These are phyloP conservation scores for Parnassius apollo DNA, from an alignment of 2,888 invertebrate genomes.

Conservation along the genomic window DNA sequence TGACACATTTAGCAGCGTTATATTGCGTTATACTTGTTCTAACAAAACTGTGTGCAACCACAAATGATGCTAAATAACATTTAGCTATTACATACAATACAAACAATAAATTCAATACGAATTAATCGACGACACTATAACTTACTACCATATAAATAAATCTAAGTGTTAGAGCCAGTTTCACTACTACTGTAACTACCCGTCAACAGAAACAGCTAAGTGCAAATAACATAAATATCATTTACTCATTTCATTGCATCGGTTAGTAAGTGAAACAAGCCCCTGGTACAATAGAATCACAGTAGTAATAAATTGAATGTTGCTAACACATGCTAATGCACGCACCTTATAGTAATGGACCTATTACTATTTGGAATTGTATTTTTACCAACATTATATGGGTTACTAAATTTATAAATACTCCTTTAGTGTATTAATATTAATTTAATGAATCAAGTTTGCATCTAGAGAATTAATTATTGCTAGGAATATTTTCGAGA, in stretches of 20 bases:
- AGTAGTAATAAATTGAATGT: conserved; percentile 27
- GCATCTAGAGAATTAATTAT: too few species aligned
- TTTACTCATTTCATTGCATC: neutral
- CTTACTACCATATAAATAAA: conserved; percentile 24
- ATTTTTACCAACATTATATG: neutral
- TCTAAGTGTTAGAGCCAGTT: conserved; percentile 20
- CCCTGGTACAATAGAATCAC: conserved; percentile 27
- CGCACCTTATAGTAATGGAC: conserved; percentile 21
- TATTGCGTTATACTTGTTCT: conserved; percentile 5
- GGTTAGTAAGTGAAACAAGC: conserved; percentile 14
- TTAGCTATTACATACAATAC: conserved; percentile 11
- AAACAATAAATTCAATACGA: conserved; percentile 11
- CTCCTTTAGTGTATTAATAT: neutral
- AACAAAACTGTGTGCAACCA: conserved; percentile 3
- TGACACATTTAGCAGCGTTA: conserved; percentile 3
- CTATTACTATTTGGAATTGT: conserved; percentile 1
- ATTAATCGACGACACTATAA: conserved; percentile 14
- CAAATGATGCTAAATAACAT: neutral
- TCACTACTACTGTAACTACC: conserved; percentile 2
- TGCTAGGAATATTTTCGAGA: too few species aligned
- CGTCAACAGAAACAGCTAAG: neutral
- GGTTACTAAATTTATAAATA: neutral
- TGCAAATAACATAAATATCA: neutral
- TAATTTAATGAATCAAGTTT: too few species aligned
- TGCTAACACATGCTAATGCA: conserved; percentile 23